A percentile compares a stretch with the other conserved stretches of the same genome.
Evolutionary conservation across 64 coral and sea anemone genomes (phyloP).

Genomic region (Pachyseris speciosa): DNA sequence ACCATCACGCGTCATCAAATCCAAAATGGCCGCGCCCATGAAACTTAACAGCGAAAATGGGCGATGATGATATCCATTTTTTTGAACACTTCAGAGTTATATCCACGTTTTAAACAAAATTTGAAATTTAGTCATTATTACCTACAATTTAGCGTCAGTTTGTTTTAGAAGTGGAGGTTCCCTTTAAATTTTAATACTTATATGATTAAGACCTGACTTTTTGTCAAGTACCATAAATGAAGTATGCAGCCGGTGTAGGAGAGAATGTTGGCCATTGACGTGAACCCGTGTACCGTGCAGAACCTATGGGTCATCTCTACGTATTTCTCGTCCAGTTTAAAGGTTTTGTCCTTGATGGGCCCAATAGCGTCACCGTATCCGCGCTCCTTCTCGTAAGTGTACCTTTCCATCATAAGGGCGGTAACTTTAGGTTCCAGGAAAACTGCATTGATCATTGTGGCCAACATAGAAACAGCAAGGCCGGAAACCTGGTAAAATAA

Average conservation of each 20-base stretch:
- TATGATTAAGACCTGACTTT: neutral
- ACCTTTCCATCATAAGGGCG: slow-evolving; percentile 61
- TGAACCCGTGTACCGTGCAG: slow-evolving; percentile 72
- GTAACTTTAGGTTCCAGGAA: slow-evolving; percentile 73
- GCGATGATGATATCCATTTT: no score
- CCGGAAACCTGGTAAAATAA: slow-evolving; percentile 74
- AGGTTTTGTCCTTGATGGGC: slow-evolving; percentile 67
- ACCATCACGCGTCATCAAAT: no score
- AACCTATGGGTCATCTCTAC: slow-evolving; percentile 65
- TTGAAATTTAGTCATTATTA: no score
- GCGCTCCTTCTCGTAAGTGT: slow-evolving; percentile 74
- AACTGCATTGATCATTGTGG: slow-evolving; percentile 66
- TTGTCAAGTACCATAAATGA: slow-evolving; percentile 77
- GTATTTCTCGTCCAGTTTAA: slow-evolving; percentile 68
- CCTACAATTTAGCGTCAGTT: no score
- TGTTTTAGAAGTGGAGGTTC: no score
- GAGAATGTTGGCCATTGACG: slow-evolving; percentile 77
- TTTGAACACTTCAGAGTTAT: neutral
- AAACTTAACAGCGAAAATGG: no score
- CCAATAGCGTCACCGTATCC: slow-evolving; percentile 82
- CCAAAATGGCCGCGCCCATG: no score
- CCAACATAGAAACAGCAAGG: slow-evolving; percentile 46
- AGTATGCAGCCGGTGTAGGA: slow-evolving; percentile 69
- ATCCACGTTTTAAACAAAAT: no score
- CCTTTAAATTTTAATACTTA: neutral